Base-by-base conservation (phyloP, 2,113 vertebrate genomes). In the Origma solitaria region DNA sequence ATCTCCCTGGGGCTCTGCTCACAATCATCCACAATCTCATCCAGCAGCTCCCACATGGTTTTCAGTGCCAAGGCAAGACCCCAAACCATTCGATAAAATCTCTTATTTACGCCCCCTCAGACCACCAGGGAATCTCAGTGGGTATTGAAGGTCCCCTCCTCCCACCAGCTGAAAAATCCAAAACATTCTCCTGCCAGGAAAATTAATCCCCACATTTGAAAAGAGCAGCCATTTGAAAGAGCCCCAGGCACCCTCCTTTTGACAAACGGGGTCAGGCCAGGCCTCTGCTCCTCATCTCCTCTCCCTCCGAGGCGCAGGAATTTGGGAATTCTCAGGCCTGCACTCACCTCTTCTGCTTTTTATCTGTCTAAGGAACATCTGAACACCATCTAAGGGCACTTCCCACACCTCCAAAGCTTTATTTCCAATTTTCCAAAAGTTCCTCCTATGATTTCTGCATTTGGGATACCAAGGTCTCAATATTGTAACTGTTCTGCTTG, bases 171-270 rank as follows among this genome's bases (percentile, higher is more conserved):
- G 73, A 91, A 92, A 95, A 89, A 90, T 60, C 73, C 73, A 80
- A 86, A 92, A 81, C 87, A 95, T 89, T 96, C 78, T 85, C 65
- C 78, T 96, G 94, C 89, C 91, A 95, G 78, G 86, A 94, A 87
- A 88, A 97, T 97, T 89, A 91, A 91, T 95, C 61, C 94, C 69
- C 76, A 37, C 89, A 90, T 96, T 95, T 94, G 92, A 95, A 25
- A 90, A 42, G 91, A 94, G 92, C 91, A 96, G 86, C 60, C 86
- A 81, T 27, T 96, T 88, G 91, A 91, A 58, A 94, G 72, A 84
- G 80, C 72, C 83, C n/a, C 25, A 30, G 80, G 82, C 88, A 81
- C 61, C 82, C 42, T 88, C 56, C 56, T 62, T 50, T 0, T 28
- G 77, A 88, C 2, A 2, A 56, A 51, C 1, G 8, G 76, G 80